Evolutionary conservation across 2,888 invertebrate species (phyloP), one percentile per base, ranked within the genome.

Genomic region (Criorhina ranunculi): DNA sequence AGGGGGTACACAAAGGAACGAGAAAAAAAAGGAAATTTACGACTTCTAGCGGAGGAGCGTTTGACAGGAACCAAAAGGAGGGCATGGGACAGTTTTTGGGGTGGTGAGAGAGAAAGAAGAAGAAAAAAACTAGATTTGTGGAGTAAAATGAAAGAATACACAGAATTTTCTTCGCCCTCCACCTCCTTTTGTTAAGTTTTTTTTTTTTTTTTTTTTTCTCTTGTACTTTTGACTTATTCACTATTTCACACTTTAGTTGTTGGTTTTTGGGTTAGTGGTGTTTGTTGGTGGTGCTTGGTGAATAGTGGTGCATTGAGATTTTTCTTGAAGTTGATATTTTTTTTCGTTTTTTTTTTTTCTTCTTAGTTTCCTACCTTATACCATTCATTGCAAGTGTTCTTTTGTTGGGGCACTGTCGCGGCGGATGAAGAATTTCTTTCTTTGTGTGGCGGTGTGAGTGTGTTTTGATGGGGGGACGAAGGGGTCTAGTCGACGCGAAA

Each of bases 321-420:
- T 77, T 77, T 72, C 35, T 66, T 66, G 64, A 33, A 29, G 8
- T 46, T 44, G 7, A 8, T 8, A 12, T 53, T 64, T 42, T 69
- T 55, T 59, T 53, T 33, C 44, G 53, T 67, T 15, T 59, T 60
- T 15, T 44, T 11, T 67, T 15, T 59, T 60, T 15, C 35, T 11
- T 24, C 24, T 24, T 24, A 4, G 37, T 8, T 51, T 37, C 78
- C 60, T 80, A 85, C 85, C 85, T 85, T 85, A 85, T 80, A 85
- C 85, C 85, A 85, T 85, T 85, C 85, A 85, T 85, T 70, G 79
- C 72, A 46, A 59, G 64, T 59, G 72, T 73, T 77, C 79, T 85
- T 80, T 79, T 79, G 69, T 85, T 64, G 69, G n/a, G 62, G 66
- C 42, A 51, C 53, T 72, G 53, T 59, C 69, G 79, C 62, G 66